Percentiles rank a stretch among this genome's conserved stretches.
These are phyloP conservation scores for Oryzias celebensis DNA, from an alignment of 2,113 vertebrate genomes.

Conservation along the genomic window DNA sequence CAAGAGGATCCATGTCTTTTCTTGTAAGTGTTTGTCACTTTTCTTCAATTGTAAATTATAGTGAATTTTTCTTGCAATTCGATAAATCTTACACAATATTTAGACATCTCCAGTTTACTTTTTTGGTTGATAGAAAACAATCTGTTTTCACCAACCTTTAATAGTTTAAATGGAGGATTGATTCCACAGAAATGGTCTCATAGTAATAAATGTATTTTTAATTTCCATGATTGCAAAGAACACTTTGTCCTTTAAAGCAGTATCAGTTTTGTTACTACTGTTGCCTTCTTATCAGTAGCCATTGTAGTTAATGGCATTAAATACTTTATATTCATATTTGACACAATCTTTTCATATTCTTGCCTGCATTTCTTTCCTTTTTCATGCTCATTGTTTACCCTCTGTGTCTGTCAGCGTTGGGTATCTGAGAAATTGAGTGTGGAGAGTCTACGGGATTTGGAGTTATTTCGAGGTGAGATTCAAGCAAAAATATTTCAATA, in stretches of 20 bases:
- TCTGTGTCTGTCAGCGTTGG: constrained; percentile 85
- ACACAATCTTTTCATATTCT: constrained; percentile 31
- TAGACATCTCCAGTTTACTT: too few relatives aligned
- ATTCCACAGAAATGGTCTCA: too few relatives aligned
- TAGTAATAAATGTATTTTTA: too few relatives aligned
- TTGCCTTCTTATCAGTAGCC: not conserved
- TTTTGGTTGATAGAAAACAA: too few relatives aligned
- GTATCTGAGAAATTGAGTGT: constrained; percentile 98
- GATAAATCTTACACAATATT: too few relatives aligned
- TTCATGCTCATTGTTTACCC: constrained; percentile 49
- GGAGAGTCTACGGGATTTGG: constrained; percentile 96
- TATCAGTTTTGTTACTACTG: not conserved
- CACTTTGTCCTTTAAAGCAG: too few relatives aligned
- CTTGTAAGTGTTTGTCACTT: constrained; percentile 69
- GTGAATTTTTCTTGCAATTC: too few relatives aligned
- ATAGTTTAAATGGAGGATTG: too few relatives aligned
- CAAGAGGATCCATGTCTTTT: constrained; percentile 82
- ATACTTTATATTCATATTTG: constrained; percentile 10
- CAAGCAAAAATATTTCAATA: constrained; percentile 5
- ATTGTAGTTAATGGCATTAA: constrained; percentile 17
- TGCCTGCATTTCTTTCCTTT: constrained; percentile 43
- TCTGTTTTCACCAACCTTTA: too few relatives aligned
- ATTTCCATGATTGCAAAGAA: too few relatives aligned
- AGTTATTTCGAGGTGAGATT: constrained; percentile 96
- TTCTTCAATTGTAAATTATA: not conserved